Percentiles rank a stretch among this genome's conserved stretches.
Evolutionary conservation across 2,888 invertebrate genomes (phyloP).

Genomic region (Encarsia formosa): DNA sequence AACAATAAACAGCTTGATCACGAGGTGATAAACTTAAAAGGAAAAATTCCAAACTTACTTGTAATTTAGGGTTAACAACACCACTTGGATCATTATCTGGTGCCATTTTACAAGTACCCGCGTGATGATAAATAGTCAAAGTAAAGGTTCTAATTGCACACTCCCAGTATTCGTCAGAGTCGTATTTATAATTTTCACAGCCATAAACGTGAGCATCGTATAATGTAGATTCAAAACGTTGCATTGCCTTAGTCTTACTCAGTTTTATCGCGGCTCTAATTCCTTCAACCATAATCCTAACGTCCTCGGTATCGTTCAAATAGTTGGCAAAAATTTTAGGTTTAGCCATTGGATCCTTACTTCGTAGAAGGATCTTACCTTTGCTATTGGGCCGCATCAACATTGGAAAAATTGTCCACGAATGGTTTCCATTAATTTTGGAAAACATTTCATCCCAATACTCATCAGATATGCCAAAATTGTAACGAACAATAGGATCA

Average conservation of each 20-base stretch:
- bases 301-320: constrained; percentile 59
- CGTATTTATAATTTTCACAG: constrained; percentile 53
- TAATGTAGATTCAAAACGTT: constrained; percentile 56
- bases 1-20: not conserved
- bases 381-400: constrained; percentile 61
- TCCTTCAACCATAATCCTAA: constrained; percentile 57
- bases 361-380: constrained; percentile 60
- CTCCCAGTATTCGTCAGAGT: constrained; percentile 62
- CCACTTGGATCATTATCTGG: constrained; percentile 56
- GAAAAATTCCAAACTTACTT: constrained; percentile 41
- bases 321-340: constrained; percentile 68
- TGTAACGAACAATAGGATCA: constrained; percentile 54
- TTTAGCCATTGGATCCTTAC: constrained; percentile 59
- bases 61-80: constrained; percentile 61
- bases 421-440: constrained; percentile 53
- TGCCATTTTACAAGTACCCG: constrained; percentile 68
- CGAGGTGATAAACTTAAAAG: not conserved
- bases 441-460: constrained; percentile 58
- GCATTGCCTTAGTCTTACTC: constrained; percentile 56
- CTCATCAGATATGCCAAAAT: constrained; percentile 50
- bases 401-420: constrained; percentile 52
- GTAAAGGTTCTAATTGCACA: constrained; percentile 59
- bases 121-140: constrained; percentile 61
- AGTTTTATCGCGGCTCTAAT: constrained; percentile 56
- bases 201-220: constrained; percentile 55